Evolutionary conservation across 2,113 vertebrate genomes (phyloP).

Genomic region (Eonycteris spelaea): DNA sequence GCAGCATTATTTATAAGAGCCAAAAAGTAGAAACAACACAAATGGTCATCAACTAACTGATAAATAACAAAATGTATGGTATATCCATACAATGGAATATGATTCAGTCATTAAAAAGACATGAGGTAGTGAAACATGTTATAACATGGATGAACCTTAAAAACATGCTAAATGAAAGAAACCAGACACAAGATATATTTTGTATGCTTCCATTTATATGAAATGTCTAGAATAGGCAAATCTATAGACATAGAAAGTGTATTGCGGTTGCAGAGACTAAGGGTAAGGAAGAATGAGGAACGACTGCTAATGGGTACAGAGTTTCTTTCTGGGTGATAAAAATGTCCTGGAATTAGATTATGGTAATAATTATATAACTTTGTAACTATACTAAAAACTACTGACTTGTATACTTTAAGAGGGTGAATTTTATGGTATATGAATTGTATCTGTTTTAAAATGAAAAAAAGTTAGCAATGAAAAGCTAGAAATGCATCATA

Average conservation of each 20-base stretch:
- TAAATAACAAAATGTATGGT: neutral
- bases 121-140: neutral
- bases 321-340: neutral
- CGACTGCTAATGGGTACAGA: neutral
- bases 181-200: neutral
- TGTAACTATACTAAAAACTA: neutral
- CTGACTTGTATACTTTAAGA: neutral
- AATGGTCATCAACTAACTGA: neutral
- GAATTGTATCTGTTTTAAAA: conserved; percentile 4
- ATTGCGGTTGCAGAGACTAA: neutral
- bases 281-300: neutral
- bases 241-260: neutral
- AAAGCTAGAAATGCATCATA: neutral
- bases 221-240: neutral
- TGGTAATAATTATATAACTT: neutral
- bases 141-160: neutral
- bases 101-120: neutral
- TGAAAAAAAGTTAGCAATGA: neutral
- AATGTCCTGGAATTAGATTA: neutral
- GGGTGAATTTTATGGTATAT: neutral
- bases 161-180: neutral
- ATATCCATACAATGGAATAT: neutral
- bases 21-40: neutral
- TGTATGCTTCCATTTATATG: neutral
- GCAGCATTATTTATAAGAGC: neutral